phyloP scores from a whole-genome alignment of 2,113 vertebrate species.

The Benitochromis conjunctus region DNA sequence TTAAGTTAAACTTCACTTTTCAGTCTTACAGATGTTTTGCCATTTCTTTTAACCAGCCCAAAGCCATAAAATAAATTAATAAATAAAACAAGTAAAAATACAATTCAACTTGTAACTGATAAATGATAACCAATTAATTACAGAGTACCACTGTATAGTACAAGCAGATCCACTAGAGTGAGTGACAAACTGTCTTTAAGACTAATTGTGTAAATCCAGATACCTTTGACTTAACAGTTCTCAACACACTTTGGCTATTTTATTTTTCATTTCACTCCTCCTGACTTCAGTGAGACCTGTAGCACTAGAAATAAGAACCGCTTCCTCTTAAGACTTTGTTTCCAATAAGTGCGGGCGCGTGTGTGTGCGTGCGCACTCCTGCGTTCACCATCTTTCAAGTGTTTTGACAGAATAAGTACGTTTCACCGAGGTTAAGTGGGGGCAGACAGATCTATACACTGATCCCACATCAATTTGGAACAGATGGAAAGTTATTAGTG shows the following conservation, averaged over 20 bases:
- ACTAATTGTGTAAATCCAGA: neutral
- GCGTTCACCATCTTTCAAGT: neutral
- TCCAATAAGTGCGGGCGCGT: neutral
- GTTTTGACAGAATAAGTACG: slow-evolving; percentile 14
- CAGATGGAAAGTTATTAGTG: slow-evolving; percentile 61
- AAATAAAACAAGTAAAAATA: neutral
- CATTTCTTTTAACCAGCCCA: neutral
- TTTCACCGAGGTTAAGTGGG: slow-evolving; percentile 57
- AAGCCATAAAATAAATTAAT: neutral
- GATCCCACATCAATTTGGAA: slow-evolving; percentile 49
- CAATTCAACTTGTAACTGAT: neutral
- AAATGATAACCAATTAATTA: neutral
- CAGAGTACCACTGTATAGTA: neutral
- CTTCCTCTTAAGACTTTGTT: neutral
- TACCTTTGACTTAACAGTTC: neutral
- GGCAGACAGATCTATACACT: slow-evolving; percentile 44
- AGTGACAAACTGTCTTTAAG: neutral
- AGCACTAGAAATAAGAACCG: neutral
- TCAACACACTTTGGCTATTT: neutral
- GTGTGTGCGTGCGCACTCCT: neutral
- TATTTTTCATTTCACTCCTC: neutral
- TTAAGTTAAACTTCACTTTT: neutral
- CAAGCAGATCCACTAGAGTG: neutral
- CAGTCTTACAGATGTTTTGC: neutral
- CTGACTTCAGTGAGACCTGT: neutral